Evolutionary conservation across 2,797 vertebrate species (phyloP).

Genomic region (Paramormyrops hopkinsi): DNA sequence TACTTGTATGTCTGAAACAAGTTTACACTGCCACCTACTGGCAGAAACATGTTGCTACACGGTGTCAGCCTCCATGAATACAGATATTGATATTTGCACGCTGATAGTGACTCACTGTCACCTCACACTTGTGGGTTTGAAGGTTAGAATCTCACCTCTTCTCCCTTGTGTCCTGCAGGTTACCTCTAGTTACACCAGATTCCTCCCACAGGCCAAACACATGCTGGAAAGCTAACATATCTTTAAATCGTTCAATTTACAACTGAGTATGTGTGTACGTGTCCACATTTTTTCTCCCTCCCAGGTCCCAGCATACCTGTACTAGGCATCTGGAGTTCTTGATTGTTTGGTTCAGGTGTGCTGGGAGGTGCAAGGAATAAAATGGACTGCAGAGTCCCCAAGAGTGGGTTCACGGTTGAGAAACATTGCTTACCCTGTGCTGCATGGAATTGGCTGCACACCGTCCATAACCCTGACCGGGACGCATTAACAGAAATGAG

Average conservation of each 20-base stretch:
- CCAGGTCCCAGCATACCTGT: not conserved
- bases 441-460: not conserved
- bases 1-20: not conserved
- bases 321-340: not conserved
- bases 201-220: not conserved
- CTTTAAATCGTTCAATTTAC: not conserved
- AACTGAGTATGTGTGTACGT: not conserved
- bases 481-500: not conserved
- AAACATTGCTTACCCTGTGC: not conserved
- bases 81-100: not conserved
- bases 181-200: not conserved
- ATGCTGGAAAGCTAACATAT: not conserved
- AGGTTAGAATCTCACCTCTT: not conserved
- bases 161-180: not conserved
- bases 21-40: slow-evolving; percentile 1
- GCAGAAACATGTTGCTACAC: not conserved
- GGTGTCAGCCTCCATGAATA: not conserved
- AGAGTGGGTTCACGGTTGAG: not conserved
- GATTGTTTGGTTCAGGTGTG: not conserved
- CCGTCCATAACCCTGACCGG: not conserved
- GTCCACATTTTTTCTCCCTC: not conserved
- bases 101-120: not conserved
- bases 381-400: not conserved
- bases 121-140: not conserved
- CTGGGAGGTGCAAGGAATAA: not conserved